Percentiles rank a stretch among this genome's conserved stretches.
phyloP scores from a whole-genome alignment of 2,888 invertebrate species.

The Nymphalis urticae region DNA sequence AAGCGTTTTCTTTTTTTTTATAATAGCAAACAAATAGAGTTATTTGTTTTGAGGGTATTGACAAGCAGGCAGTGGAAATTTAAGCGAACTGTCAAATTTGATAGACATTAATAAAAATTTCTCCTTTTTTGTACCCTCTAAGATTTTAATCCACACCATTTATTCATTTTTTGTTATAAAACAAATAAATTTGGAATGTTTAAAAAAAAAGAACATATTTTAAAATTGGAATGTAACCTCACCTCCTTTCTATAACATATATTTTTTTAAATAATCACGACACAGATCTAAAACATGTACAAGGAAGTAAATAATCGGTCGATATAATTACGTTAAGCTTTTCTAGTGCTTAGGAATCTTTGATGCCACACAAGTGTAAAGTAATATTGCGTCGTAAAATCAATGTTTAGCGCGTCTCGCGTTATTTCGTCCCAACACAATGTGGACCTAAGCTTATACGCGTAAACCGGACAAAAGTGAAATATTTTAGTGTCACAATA shows the following conservation, averaged over 20 bases:
- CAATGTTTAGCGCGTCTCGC: slow-evolving; percentile 57
- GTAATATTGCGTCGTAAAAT: slow-evolving; percentile 63
- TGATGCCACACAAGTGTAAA: slow-evolving; percentile 55
- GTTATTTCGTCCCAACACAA: slow-evolving; percentile 43
- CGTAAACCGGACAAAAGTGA: slow-evolving; percentile 29
- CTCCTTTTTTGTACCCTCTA: too few species aligned
- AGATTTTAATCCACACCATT: too few species aligned
- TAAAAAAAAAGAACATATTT: too few species aligned
- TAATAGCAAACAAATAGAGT: neutral
- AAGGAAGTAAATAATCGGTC: too few species aligned
- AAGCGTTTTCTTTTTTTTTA: neutral
- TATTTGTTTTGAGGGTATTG: neutral
- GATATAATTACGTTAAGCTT: slow-evolving; percentile 17
- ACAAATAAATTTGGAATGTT: too few species aligned
- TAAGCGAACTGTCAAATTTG: neutral
- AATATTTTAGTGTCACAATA: slow-evolving; percentile 22
- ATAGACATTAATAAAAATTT: neutral
- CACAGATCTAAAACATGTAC: too few species aligned
- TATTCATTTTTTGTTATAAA: too few species aligned
- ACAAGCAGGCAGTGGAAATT: neutral
- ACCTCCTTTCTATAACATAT: too few species aligned
- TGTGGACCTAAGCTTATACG: slow-evolving; percentile 40
- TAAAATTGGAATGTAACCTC: too few species aligned
- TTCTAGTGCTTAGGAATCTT: slow-evolving; percentile 44
- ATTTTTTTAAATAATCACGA: too few species aligned